Base-by-base conservation (phyloP, 2,797 vertebrate genomes). In the Sardinella longiceps region DNA sequence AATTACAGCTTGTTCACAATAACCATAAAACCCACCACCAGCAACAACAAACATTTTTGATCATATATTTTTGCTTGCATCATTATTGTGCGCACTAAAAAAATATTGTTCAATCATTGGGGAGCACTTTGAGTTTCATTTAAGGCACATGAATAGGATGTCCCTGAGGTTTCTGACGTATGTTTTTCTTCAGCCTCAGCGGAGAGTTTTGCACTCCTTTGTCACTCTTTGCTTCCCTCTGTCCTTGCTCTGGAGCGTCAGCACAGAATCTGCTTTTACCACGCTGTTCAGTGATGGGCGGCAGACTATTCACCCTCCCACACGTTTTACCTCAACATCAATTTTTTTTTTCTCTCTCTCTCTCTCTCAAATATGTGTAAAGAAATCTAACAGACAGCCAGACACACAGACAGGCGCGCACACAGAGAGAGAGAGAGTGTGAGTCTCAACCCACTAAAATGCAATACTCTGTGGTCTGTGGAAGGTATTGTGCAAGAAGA, bases 231-330 rank as follows among this genome's bases (percentile, higher is more conserved):
- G 70, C 20, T 25, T 18, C 18, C 50, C 39, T 10, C 33, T 43
- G 18, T 83, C 12, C 45, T 25, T 53, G 45, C 25, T 81, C 53
- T 37, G 60, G 51, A 85, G 80, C 12, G 18, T 85, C 84, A 83
- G 58, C 83, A 53, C 51, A 50, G 63, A 39, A 80, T 77, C n/a
- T 43, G 70, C 37, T 18, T 77, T 33, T 83, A 28, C 70, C 50
- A 81, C 83, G 43, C 80, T n/a, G 37, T 81, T 85, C 56, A 74
- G 88, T 82, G 28, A 39, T 84, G 30, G 80, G 70, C 82, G 81
- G 53, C 63, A 85, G 66, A 66, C 80, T 45, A 85, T 85, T 70
- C 5, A 56, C 82, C 43, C 48, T 48, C 83, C 86, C 87, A 81
- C 53, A 83, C 84, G 66, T 50, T 6, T 58, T 53, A 28, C 46